A percentile compares a stretch with the other conserved stretches of the same genome.
phyloP scores from a whole-genome alignment of 2,113 vertebrate genomes.

The Procavia capensis region DNA sequence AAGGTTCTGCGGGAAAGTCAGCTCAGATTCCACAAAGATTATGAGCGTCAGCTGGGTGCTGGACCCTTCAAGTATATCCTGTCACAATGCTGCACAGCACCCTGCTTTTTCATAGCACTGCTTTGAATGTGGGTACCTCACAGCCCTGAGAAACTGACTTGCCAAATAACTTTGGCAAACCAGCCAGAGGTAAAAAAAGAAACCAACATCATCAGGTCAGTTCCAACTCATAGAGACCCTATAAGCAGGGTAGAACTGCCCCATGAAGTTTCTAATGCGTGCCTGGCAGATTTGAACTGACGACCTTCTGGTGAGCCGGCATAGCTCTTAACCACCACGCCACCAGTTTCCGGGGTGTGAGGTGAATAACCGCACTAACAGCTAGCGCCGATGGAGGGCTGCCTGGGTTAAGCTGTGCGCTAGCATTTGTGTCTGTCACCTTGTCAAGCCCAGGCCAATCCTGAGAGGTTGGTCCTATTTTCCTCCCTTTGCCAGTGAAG shows the following conservation, averaged over 20 bases:
- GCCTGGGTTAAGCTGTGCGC: neutral
- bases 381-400: neutral
- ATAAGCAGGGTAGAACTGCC: no score
- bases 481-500: neutral
- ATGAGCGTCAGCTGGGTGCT: neutral
- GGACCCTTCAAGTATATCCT: neutral
- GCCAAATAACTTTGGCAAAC: neutral
- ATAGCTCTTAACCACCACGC: no score
- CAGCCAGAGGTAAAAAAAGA: neutral
- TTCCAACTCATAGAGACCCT: no score
- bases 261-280: no score
- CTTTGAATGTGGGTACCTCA: neutral
- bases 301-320: no score
- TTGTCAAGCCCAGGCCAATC: neutral
- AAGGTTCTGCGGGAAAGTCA: neutral
- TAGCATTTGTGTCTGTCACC: neutral
- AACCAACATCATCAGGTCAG: no score
- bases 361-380: neutral
- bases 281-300: no score
- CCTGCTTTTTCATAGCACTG: neutral
- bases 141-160: neutral
- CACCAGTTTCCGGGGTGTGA: no score
- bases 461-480: neutral
- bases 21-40: neutral
- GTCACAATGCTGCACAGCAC: fast-evolving